Evolutionary conservation across 30 jellyfish, hydroid and myxozoan species (phyloP).

Genomic region (Morbakka virulenta): DNA sequence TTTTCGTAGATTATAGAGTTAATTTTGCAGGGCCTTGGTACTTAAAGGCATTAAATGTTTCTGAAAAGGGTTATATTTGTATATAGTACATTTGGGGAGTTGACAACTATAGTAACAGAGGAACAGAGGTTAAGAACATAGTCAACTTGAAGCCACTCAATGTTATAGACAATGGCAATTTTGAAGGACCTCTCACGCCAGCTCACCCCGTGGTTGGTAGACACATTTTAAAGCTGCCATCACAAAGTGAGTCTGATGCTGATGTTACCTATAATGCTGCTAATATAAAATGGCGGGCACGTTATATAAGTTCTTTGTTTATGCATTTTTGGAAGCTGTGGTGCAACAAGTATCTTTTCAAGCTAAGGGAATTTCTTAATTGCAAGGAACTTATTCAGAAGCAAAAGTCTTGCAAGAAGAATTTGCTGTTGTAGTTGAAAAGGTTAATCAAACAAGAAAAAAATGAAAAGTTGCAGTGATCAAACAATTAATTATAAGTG

Average conservation of each 20-base stretch:
- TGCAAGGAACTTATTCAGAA: background rate
- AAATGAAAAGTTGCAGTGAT: background rate
- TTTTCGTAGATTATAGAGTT: no score
- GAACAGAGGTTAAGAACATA: no score
- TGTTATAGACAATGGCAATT: no score
- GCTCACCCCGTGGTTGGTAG: background rate
- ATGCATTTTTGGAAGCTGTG: background rate
- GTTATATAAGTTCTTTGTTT: background rate
- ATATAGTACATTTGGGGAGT: no score
- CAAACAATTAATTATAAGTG: no score
- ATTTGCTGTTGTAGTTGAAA: background rate
- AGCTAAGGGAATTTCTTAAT: background rate
- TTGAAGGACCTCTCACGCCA: background rate
- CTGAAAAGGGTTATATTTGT: no score
- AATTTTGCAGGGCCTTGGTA: no score
- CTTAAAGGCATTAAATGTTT: no score
- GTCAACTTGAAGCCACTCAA: no score
- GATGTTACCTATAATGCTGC: background rate
- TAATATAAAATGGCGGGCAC: background rate
- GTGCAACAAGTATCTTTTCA: background rate
- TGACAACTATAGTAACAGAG: no score
- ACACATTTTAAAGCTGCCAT: background rate
- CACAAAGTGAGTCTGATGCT: background rate
- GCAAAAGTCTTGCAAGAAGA: background rate
- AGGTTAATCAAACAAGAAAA: background rate